phyloP scores from a whole-genome alignment of 2,113 vertebrate genomes.

The Hoplias malabaricus region DNA sequence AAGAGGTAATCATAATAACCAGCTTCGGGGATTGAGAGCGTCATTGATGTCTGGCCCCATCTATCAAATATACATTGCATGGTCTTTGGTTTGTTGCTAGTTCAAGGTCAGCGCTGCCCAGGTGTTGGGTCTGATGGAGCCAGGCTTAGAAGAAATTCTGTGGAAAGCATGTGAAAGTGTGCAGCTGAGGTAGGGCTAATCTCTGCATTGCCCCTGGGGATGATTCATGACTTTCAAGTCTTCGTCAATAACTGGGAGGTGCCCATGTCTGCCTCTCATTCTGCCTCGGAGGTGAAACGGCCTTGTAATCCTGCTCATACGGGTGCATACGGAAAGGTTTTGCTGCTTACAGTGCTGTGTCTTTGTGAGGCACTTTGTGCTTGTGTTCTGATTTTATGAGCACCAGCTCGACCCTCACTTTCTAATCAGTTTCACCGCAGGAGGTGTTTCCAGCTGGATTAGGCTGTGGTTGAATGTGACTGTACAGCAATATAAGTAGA shows the following conservation, averaged over 20 bases:
- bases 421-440: conserved; percentile 28
- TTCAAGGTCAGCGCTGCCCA: conserved; percentile 28
- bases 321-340: neutral
- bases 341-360: neutral
- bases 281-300: neutral
- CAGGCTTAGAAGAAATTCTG: neutral
- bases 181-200: neutral
- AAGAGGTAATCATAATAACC: too few species aligned
- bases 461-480: conserved; percentile 32
- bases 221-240: neutral
- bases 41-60: too few species aligned
- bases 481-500: conserved; percentile 57
- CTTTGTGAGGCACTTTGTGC: neutral
- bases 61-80: neutral
- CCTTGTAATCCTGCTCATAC: neutral
- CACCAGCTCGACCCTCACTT: neutral
- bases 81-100: neutral
- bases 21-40: too few species aligned
- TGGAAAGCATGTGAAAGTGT: neutral
- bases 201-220: neutral
- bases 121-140: conserved; percentile 17
- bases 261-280: neutral
- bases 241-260: neutral
- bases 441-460: conserved; percentile 19
- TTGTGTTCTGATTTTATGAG: neutral